Evolutionary conservation across 2,113 vertebrate species (phyloP).

Genomic region (Thomomys bottae): DNA sequence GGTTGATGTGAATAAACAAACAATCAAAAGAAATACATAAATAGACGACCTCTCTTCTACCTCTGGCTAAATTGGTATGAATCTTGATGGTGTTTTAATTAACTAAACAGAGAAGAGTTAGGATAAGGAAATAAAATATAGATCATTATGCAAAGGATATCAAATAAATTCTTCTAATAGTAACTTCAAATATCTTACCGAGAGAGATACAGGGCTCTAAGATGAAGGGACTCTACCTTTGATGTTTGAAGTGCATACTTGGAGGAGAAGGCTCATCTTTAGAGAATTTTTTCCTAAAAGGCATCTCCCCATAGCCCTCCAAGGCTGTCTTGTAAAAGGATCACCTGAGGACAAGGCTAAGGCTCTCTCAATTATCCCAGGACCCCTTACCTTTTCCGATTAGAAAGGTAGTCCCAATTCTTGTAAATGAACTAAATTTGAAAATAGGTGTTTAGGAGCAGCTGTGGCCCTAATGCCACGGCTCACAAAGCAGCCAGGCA

Average conservation of each 20-base stretch:
- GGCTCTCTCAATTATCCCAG: background rate
- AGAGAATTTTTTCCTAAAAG: background rate
- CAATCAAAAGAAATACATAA: background rate
- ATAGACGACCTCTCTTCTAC: background rate
- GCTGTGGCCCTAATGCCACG: conserved; percentile 11
- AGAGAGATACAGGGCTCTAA: background rate
- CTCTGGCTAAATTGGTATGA: conserved; percentile 6
- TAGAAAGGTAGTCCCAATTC: conserved; percentile 62
- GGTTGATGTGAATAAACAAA: background rate
- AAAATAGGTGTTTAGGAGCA: conserved; percentile 64
- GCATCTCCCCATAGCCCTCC: background rate
- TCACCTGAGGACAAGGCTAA: background rate
- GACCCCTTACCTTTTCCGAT: conserved; percentile 16
- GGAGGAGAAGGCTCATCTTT: background rate
- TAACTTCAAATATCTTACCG: background rate
- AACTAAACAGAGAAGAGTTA: background rate
- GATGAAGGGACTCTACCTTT: background rate
- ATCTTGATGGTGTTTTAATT: conserved; percentile 31
- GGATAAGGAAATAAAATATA: conserved; percentile 43
- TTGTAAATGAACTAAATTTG: conserved; percentile 63
- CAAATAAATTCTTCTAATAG: conserved; percentile 25
- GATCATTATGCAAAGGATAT: background rate
- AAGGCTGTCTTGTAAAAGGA: background rate
- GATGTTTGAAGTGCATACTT: background rate
- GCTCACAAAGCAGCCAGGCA: conserved; percentile 62